These are phyloP conservation scores for Lacerta viridis DNA, from an alignment of 2,797 vertebrate genomes.

Conservation along the genomic window DNA sequence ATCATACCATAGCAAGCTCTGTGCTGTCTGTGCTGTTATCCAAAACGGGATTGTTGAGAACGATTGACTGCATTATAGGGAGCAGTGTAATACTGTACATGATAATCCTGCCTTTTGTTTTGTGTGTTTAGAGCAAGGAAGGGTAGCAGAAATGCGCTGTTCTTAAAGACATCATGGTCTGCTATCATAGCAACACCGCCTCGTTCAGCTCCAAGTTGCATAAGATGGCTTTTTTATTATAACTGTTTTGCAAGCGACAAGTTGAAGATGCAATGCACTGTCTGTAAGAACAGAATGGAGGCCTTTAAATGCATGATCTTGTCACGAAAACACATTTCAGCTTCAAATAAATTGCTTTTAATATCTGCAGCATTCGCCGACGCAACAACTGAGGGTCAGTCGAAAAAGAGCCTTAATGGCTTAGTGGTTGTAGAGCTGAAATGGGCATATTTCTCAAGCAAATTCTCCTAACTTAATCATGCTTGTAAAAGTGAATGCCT, in stretches of 20 bases:
- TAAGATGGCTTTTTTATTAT: constrained; percentile 9
- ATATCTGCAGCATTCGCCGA: background rate
- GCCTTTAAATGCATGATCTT: constrained; percentile 22
- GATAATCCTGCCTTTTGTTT: background rate
- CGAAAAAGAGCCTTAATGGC: background rate
- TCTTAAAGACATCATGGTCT: background rate
- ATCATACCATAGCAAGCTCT: background rate
- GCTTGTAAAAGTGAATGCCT: background rate
- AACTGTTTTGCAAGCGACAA: constrained; percentile 15
- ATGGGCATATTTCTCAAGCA: background rate
- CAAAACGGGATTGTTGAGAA: background rate
- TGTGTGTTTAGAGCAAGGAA: background rate
- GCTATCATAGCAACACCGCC: background rate
- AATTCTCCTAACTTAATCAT: background rate
- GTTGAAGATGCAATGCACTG: constrained; percentile 7
- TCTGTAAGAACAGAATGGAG: background rate
- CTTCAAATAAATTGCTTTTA: constrained; percentile 40
- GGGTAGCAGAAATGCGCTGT: background rate
- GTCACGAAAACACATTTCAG: constrained; percentile 31
- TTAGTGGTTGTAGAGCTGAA: background rate
- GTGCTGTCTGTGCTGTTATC: background rate
- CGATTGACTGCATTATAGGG: background rate
- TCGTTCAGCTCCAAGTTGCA: background rate
- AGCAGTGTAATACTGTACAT: background rate
- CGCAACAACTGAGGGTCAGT: background rate